Evolutionary conservation across 1,140 invertebrate species (phyloP), one percentile per base, ranked within the genome.

Genomic region (Carcinoscorpius rotundicauda): DNA sequence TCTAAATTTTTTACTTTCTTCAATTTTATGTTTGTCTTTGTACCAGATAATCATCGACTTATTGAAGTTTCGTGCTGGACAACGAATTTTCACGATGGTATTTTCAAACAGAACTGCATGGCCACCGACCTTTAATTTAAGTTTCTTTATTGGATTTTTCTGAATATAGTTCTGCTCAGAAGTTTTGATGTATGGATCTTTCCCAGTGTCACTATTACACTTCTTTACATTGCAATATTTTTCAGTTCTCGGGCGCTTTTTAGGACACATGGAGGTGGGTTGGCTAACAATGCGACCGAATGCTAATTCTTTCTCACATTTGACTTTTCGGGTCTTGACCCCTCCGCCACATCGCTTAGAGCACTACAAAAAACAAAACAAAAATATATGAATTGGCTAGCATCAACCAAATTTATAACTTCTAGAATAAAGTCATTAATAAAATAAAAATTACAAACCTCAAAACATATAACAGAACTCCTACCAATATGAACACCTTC

Each of bases 281-380:
- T 86, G 80, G 61, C 87, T 84, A 56, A 91, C 84, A 52, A 87
- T 84, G 71, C 88, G 87, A 6, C 90, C 91, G 71, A 91, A 85
- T 0, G 93, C 90, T 83, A 93, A 89, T 66, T 91, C 83, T 79
- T 95, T 93, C 71, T 93, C 89, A 77, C 95, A 98, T 67, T 86
- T 82, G 51, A 94, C 84, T 69, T 84, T 81, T 67, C 94, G 81
- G n/a, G 83, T 86, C 77, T 94, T 94, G 49, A 87, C 76, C 6
- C 95, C 95, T 9, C 89, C 89, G 0, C 93, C 93, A 75, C 95
- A 98, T 4, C 86, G 83, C 75, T 87, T 89, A 3, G 90, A 91
- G 75, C 95, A 98, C 80, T 84, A 68, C 9, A 29, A 29, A 29
- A n/a, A n/a, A n/a, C n/a, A n/a, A n/a, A 29, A 29, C 29, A 29